Conservation (phyloP, 2,888 invertebrate genomes). For the Aleiodes testaceus region DNA sequence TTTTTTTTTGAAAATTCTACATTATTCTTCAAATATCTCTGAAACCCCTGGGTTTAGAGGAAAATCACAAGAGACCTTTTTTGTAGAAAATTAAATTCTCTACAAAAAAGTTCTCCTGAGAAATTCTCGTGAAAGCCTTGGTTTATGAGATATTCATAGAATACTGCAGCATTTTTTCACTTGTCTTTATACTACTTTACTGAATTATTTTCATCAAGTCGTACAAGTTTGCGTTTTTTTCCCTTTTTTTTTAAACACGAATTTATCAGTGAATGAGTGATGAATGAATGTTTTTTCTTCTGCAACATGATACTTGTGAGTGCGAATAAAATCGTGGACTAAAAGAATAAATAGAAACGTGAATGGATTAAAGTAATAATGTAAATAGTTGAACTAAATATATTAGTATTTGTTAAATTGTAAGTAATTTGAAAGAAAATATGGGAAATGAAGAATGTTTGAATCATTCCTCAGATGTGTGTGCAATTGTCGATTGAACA, state of each 20-base stretch:
- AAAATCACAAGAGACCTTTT: no score
- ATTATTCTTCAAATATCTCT: no score
- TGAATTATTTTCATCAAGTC: conserved; percentile 51
- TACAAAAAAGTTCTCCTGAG: no score
- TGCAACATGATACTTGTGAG: not conserved
- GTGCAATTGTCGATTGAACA: conserved; percentile 52
- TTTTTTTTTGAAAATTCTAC: not conserved
- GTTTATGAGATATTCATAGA: not conserved
- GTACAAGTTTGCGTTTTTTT: conserved; percentile 55
- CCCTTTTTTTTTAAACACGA: conserved; percentile 29
- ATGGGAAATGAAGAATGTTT: conserved; percentile 46
- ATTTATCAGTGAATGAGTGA: conserved; percentile 39
- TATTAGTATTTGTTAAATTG: conserved; percentile 18
- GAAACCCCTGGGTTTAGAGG: no score
- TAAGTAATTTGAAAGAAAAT: conserved; percentile 28
- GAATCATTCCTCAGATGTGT: conserved; percentile 61
- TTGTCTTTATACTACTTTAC: no score
- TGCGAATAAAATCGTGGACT: conserved; percentile 1
- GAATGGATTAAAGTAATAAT: conserved; percentile 43
- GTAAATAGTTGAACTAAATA: conserved; percentile 35
- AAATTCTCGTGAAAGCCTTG: no score
- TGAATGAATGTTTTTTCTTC: conserved; percentile 32
- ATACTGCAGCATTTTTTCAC: not conserved
- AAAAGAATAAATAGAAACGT: conserved; percentile 37
- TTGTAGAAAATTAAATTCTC: no score